phyloP scores from a whole-genome alignment of 2,888 invertebrate species.

The Chymomyza fuscimana region DNA sequence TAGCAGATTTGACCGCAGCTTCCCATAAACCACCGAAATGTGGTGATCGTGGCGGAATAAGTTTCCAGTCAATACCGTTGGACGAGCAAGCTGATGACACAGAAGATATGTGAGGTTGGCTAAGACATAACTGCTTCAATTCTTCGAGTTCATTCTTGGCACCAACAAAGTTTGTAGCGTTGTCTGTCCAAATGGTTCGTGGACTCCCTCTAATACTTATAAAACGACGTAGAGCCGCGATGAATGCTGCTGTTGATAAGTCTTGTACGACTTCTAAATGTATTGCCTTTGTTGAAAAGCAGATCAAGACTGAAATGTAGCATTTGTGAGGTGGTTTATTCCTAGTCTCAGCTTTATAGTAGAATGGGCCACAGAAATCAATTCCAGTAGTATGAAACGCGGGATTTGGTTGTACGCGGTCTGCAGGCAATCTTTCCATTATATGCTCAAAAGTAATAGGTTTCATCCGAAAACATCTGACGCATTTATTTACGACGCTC shows the following conservation, averaged over 20 bases:
- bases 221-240: conserved; percentile 33
- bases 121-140: conserved; percentile 13
- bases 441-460: conserved; percentile 25
- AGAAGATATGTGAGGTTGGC: neutral
- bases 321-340: conserved; percentile 28
- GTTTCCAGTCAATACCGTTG: conserved; percentile 5
- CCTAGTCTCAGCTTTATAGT: conserved; percentile 22
- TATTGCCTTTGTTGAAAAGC: conserved; percentile 30
- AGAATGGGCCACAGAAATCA: conserved; percentile 27
- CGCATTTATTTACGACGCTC: conserved; percentile 26
- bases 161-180: conserved; percentile 33
- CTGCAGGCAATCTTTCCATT: conserved; percentile 25
- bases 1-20: neutral
- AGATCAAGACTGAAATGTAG: conserved; percentile 26
- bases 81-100: neutral
- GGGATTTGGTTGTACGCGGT: conserved; percentile 23
- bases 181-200: conserved; percentile 9
- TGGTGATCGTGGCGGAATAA: conserved; percentile 29
- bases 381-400: conserved; percentile 18
- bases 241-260: conserved; percentile 25
- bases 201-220: conserved; percentile 26
- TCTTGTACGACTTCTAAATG: conserved; percentile 26
- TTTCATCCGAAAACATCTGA: conserved; percentile 27
- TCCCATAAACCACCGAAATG: conserved; percentile 37
- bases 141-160: conserved; percentile 29